Evolutionary conservation across 2,888 invertebrate genomes (phyloP).

Genomic region (Rotaria magnacalcarata): DNA sequence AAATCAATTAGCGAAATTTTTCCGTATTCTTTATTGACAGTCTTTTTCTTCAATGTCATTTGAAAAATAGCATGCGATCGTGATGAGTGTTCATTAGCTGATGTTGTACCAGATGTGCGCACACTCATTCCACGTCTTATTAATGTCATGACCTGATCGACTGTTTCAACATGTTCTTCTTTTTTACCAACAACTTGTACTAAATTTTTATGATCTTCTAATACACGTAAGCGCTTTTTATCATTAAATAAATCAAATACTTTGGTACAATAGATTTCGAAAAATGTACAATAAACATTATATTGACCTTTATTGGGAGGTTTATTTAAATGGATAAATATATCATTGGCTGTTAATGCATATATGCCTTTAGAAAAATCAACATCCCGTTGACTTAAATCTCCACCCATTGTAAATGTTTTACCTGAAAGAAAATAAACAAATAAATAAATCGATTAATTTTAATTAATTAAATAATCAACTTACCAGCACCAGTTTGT

Average conservation of each 20-base stretch:
- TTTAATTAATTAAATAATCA: constrained; percentile 48
- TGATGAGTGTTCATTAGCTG: constrained; percentile 94
- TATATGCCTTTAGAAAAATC: constrained; percentile 47
- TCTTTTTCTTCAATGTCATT: constrained; percentile 69
- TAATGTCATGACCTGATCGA: constrained; percentile 84
- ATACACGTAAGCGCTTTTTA: constrained; percentile 84
- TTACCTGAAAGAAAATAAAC: not conserved
- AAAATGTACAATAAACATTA: constrained; percentile 87
- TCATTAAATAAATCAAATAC: constrained; percentile 70
- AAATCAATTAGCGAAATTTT: constrained; percentile 96
- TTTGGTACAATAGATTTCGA: constrained; percentile 98
- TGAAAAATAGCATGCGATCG: constrained; percentile 98
- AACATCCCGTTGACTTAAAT: constrained; percentile 43
- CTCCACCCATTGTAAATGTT: constrained; percentile 47
- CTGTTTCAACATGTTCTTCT: constrained; percentile 82
- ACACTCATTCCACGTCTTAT: constrained; percentile 67
- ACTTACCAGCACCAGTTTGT: constrained; percentile 91
- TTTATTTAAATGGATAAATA: constrained; percentile 77
- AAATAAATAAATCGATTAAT: not conserved
- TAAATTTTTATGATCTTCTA: constrained; percentile 95
- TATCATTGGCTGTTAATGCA: constrained; percentile 70
- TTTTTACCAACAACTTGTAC: constrained; percentile 93
- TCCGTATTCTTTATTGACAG: constrained; percentile 66
- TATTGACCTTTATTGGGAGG: constrained; percentile 75
- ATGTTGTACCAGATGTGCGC: constrained; percentile 86